These are phyloP conservation scores for Drosophila rufa DNA, from an alignment of 1,140 invertebrate species.

Conservation along the genomic window DNA sequence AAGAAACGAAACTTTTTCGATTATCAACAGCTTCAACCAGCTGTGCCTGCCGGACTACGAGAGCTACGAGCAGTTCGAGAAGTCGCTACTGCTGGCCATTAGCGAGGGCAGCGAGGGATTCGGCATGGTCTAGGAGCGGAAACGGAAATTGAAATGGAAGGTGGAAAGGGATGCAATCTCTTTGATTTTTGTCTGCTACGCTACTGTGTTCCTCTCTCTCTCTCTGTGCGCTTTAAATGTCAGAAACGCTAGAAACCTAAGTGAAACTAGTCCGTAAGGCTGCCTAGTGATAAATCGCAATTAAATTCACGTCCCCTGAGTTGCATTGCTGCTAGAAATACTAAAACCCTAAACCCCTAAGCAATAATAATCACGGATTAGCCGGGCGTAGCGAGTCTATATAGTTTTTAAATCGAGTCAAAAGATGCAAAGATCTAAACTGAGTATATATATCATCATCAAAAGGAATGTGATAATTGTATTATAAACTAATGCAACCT, in stretches of 20 bases:
- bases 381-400: conserved; percentile 36
- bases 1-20: conserved; percentile 25
- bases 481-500: conserved; percentile 80
- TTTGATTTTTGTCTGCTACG: conserved; percentile 58
- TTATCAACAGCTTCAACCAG: conserved; percentile 93
- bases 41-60: conserved; percentile 98
- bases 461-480: conserved; percentile 83
- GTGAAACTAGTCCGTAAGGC: conserved; percentile 55
- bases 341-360: conserved; percentile 18
- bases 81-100: conserved; percentile 94
- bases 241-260: conserved; percentile 44
- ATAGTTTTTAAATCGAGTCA: conserved; percentile 41
- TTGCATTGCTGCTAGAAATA: conserved; percentile 39
- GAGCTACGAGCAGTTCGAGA: conserved; percentile 96
- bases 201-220: conserved; percentile 73
- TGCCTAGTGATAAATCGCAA: conserved; percentile 45
- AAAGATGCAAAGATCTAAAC: conserved; percentile 66
- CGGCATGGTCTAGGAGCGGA: conserved; percentile 92
- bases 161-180: conserved; percentile 18
- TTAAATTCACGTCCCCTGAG: conserved; percentile 29
- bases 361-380: conserved; percentile 42
- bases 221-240: conserved; percentile 64
- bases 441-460: conserved; percentile 78
- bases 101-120: conserved; percentile 98
- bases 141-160: neutral